These are phyloP conservation scores for Porphyrio hochstetteri DNA, from an alignment of 2,113 vertebrate species.

Conservation along the genomic window DNA sequence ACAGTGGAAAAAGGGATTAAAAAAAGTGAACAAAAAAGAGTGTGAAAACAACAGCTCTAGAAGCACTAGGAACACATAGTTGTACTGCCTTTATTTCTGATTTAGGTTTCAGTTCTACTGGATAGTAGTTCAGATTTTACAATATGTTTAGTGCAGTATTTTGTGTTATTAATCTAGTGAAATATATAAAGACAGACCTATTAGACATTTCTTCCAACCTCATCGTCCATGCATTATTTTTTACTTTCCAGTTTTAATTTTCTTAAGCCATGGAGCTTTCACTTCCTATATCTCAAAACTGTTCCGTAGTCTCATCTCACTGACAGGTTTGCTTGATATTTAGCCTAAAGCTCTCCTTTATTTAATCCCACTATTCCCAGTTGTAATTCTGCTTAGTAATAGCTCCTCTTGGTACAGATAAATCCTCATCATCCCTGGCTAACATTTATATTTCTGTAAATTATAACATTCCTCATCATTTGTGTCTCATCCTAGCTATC, in stretches of 20 bases:
- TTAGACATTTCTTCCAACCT: neutral
- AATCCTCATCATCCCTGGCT: constrained; percentile 40
- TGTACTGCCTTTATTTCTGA: neutral
- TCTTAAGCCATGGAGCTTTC: neutral
- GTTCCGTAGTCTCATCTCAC: neutral
- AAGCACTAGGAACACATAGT: neutral
- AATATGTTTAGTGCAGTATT: neutral
- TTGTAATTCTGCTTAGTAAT: constrained; percentile 26
- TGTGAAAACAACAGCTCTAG: neutral
- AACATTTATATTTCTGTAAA: constrained; percentile 58
- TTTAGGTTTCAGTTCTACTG: neutral
- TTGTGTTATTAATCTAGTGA: neutral
- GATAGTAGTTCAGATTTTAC: neutral
- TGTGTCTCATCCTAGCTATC: constrained; percentile 29
- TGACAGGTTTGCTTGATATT: constrained; percentile 1
- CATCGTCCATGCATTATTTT: neutral
- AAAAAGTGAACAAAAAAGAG: neutral
- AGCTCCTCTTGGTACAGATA: constrained; percentile 50
- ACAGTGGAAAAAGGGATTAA: neutral
- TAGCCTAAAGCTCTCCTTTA: constrained; percentile 42
- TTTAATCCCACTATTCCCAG: constrained; percentile 42
- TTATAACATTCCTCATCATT: constrained; percentile 50
- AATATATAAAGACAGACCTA: neutral
- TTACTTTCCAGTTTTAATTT: neutral
- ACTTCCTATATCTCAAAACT: neutral